These are phyloP conservation scores for Dysidea cf. avara DNA, from an alignment of 37 sponge, comb jelly and placozoan species.

Conservation along the genomic window DNA sequence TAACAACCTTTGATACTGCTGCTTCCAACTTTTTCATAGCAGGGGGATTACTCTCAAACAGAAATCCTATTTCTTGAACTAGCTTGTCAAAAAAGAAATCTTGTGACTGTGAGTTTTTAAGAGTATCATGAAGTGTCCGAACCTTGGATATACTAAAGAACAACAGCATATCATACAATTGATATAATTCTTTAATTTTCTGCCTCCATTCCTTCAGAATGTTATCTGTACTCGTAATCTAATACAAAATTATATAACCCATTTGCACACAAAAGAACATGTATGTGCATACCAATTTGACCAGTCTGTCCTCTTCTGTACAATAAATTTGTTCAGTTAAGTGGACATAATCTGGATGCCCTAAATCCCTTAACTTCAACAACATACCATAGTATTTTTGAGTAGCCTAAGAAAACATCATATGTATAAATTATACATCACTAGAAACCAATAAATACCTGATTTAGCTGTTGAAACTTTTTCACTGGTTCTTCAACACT, in stretches of 20 bases:
- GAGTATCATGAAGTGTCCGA: constrained; percentile 28
- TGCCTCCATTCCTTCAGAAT: constrained; percentile 26
- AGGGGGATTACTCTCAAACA: constrained; percentile 43
- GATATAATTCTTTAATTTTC: constrained; percentile 28
- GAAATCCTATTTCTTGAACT: constrained; percentile 46
- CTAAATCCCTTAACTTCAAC: constrained; percentile 48
- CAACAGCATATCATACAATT: constrained; percentile 52
- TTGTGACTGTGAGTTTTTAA: not conserved
- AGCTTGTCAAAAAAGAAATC: too few species aligned
- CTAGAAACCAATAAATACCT: too few species aligned
- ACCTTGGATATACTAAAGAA: constrained; percentile 64
- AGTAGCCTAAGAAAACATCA: constrained; percentile 61
- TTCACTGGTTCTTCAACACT: constrained; percentile 14
- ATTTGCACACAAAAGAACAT: too few species aligned
- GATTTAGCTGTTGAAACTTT: constrained; percentile 44
- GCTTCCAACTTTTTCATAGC: constrained; percentile 23
- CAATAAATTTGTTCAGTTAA: too few species aligned
- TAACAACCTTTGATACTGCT: too few species aligned
- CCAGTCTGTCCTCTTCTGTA: too few species aligned
- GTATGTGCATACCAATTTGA: too few species aligned
- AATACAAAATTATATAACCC: not conserved
- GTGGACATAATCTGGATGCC: constrained; percentile 29
- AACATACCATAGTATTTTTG: constrained; percentile 38
- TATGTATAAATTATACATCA: too few species aligned
- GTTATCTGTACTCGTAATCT: constrained; percentile 39